Evolutionary conservation across 1,140 invertebrate genomes (phyloP).

Genomic region (Ctenoplectra terminalis): DNA sequence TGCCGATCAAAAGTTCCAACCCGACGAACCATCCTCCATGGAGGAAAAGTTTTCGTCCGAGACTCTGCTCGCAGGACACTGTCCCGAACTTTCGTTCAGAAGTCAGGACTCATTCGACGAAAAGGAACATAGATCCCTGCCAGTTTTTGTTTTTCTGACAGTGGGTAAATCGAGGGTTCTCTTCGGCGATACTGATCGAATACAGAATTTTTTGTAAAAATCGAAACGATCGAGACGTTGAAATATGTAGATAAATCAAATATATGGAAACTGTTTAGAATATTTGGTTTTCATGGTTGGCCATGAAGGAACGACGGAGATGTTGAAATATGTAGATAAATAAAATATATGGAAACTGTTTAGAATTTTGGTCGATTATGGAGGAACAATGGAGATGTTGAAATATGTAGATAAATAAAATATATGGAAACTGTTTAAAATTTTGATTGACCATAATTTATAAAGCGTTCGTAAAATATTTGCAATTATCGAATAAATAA

Average conservation of each 20-base stretch:
- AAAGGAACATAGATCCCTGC: neutral
- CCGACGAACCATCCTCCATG: neutral
- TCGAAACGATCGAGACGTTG: neutral
- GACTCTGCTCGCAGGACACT: neutral
- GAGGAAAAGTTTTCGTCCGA: conserved; percentile 21
- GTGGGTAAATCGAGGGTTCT: neutral
- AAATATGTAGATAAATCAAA: too few species aligned
- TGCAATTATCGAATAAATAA: too few species aligned
- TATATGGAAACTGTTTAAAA: too few species aligned
- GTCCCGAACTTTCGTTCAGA: conserved; percentile 11
- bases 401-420: neutral
- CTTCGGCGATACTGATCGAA: neutral
- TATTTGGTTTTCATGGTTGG: too few species aligned
- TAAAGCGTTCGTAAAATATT: too few species aligned
- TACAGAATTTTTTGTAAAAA: neutral
- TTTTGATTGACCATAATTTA: too few species aligned
- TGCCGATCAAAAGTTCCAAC: conserved; percentile 37
- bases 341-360: too few species aligned
- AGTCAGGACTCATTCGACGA: neutral
- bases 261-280: too few species aligned
- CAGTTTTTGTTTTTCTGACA: neutral
- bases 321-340: neutral
- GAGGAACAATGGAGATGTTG: too few species aligned
- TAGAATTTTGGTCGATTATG: too few species aligned
- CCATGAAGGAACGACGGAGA: too few species aligned